phyloP scores from a whole-genome alignment of 2,888 invertebrate species.

The Napeogenes sylphis region DNA sequence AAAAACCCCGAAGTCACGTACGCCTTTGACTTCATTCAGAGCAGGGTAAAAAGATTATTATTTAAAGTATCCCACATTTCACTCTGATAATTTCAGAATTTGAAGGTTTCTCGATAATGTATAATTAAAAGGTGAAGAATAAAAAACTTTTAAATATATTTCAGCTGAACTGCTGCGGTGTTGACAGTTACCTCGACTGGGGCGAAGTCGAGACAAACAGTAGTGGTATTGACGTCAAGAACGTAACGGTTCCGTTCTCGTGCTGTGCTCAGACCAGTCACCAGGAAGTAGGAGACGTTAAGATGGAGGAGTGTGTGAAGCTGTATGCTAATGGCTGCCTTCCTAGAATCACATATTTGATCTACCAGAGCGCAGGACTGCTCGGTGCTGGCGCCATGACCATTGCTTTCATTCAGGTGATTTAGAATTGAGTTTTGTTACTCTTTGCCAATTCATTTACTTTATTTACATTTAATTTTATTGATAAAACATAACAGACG shows the following conservation, averaged over 20 bases:
- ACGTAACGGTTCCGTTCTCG: slow-evolving; percentile 77
- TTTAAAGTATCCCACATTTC: background rate
- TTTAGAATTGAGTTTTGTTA: background rate
- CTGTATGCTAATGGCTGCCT: slow-evolving; percentile 79
- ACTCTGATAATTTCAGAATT: background rate
- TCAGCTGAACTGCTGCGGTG: slow-evolving; percentile 84
- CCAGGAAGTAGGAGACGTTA: slow-evolving; percentile 34
- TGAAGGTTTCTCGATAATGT: too few relatives aligned
- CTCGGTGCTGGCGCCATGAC: slow-evolving; percentile 86
- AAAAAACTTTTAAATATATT: slow-evolving; percentile 30
- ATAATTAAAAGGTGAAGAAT: too few relatives aligned
- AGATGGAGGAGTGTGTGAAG: slow-evolving; percentile 54
- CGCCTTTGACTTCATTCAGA: slow-evolving; percentile 88
- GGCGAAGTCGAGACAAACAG: slow-evolving; percentile 42
- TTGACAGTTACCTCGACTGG: slow-evolving; percentile 81
- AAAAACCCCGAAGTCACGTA: slow-evolving; percentile 75
- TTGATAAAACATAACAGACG: too few relatives aligned
- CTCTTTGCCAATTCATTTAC: too few relatives aligned
- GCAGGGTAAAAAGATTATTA: slow-evolving; percentile 76
- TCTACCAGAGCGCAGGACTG: slow-evolving; percentile 84
- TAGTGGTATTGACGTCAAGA: slow-evolving; percentile 52
- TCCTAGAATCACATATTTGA: slow-evolving; percentile 76
- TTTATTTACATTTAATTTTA: too few relatives aligned
- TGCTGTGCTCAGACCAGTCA: slow-evolving; percentile 71
- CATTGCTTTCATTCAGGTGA: slow-evolving; percentile 88